Conservation (phyloP, 2,113 vertebrate species). For the Synchiropus splendidus region DNA sequence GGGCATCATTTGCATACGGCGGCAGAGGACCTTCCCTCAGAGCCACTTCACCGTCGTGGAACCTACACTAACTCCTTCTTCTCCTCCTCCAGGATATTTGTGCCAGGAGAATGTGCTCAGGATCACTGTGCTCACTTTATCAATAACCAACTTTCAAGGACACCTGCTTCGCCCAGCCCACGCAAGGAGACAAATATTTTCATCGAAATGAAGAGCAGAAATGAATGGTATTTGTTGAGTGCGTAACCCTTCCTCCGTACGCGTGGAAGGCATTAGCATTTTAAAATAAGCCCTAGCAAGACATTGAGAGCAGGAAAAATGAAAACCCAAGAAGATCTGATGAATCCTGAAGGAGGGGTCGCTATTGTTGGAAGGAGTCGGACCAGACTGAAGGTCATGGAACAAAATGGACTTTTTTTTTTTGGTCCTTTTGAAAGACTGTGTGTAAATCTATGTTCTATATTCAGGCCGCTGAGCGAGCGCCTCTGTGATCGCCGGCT, state of each 20-base stretch:
- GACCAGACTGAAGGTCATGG: constrained; percentile 52
- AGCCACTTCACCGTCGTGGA: constrained; percentile 40
- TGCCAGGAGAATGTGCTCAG: too few relatives aligned
- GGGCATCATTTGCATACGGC: constrained; percentile 58
- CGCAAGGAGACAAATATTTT: too few relatives aligned
- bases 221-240: too few relatives aligned
- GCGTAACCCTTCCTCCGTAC: too few relatives aligned
- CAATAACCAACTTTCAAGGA: neutral
- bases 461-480: too few relatives aligned
- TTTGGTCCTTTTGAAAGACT: constrained; percentile 46
- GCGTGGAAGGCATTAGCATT: constrained; percentile 19
- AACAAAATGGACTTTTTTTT: constrained; percentile 37
- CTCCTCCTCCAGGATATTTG: constrained; percentile 1
- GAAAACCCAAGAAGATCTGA: constrained; percentile 46
- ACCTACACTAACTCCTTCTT: constrained; percentile 1
- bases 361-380: constrained; percentile 43
- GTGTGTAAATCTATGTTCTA: too few relatives aligned
- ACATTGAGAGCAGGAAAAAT: constrained; percentile 27
- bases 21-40: constrained; percentile 27
- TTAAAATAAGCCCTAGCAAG: constrained; percentile 18
- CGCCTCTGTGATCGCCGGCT: too few relatives aligned
- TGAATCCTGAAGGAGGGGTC: constrained; percentile 48
- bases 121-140: too few relatives aligned
- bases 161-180: neutral
- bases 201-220: too few relatives aligned